Evolutionary conservation across 2,888 invertebrate species (phyloP).

Genomic region (Apoda limacodes): DNA sequence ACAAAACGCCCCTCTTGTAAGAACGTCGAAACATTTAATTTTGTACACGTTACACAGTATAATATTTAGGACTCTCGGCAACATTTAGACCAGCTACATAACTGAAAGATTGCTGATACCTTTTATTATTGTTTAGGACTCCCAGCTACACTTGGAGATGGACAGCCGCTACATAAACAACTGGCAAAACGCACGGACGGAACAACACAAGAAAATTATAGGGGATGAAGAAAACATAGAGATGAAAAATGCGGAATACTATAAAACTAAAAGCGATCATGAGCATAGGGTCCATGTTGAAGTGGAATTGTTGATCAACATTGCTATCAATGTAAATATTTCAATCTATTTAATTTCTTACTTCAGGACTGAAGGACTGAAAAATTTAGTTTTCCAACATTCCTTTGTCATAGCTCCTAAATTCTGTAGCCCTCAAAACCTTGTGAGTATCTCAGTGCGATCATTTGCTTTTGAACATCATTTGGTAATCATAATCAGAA

Average conservation of each 20-base stretch:
- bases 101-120: neutral
- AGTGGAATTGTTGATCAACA: constrained; percentile 38
- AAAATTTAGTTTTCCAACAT: no score
- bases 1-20: no score
- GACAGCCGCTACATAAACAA: constrained; percentile 35
- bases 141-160: constrained; percentile 28
- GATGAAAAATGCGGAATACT: constrained; percentile 27
- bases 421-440: no score
- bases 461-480: no score
- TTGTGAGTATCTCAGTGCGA: no score
- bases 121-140: constrained; percentile 27
- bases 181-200: constrained; percentile 46
- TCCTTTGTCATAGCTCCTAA: no score
- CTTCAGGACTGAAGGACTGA: no score
- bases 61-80: no score
- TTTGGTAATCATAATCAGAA: no score
- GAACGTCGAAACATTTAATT: no score
- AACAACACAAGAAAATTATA: constrained; percentile 36
- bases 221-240: constrained; percentile 26
- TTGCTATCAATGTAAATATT: constrained; percentile 36
- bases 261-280: constrained; percentile 34
- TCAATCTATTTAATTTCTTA: neutral
- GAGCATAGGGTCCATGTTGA: constrained; percentile 47
- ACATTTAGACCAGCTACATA: no score
- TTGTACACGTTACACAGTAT: no score